Conservation (phyloP, 2,797 vertebrate species). For the Gobio occitaniae region DNA sequence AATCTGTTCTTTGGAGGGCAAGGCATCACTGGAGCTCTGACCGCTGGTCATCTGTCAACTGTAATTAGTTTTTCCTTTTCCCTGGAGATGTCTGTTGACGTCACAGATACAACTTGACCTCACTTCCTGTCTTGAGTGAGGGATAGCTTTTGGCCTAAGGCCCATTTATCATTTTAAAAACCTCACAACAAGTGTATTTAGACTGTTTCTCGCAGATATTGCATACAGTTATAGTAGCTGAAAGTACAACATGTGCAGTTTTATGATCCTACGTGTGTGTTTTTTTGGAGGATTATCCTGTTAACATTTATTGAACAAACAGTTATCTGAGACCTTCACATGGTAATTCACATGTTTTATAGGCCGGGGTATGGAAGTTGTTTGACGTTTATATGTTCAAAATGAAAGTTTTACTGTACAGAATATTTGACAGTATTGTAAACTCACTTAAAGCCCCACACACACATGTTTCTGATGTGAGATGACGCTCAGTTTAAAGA, state of each 20-base stretch:
- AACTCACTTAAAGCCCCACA: neutral
- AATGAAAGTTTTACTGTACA: neutral
- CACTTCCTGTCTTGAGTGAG: constrained; percentile 31
- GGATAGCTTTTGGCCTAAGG: neutral
- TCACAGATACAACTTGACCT: constrained; percentile 51
- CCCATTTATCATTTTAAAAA: neutral
- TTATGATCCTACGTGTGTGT: neutral
- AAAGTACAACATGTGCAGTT: neutral
- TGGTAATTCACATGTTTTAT: neutral
- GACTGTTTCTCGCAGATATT: neutral
- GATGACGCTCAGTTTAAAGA: neutral
- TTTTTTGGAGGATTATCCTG: neutral
- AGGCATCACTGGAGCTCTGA: constrained; percentile 15
- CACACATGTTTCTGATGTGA: neutral
- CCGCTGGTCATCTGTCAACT: constrained; percentile 37
- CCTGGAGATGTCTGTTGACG: constrained; percentile 38
- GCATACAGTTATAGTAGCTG: no score
- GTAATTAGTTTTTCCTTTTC: constrained; percentile 35
- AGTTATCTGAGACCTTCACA: neutral
- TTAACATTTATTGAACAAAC: neutral
- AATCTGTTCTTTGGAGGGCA: neutral
- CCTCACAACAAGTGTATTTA: neutral
- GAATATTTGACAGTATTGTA: neutral
- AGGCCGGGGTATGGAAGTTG: neutral
- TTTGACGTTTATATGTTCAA: neutral